These are phyloP conservation scores for Bradynema listronoti DNA, from an alignment of 1,140 invertebrate genomes.

Conservation along the genomic window DNA sequence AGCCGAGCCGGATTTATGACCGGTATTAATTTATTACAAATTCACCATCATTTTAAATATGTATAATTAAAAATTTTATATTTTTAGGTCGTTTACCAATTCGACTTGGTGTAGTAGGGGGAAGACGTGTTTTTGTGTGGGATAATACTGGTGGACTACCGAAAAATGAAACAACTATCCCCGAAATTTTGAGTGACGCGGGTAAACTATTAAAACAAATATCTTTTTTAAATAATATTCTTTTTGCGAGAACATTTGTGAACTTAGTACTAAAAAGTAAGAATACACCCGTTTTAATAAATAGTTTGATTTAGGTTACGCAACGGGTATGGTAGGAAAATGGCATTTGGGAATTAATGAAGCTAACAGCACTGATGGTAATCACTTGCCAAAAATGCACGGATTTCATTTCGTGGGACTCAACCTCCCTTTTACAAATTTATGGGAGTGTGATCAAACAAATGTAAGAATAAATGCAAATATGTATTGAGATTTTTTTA, in stretches of 20 bases:
- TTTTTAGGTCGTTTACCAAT: slow-evolving; percentile 40
- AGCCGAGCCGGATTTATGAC: slow-evolving; percentile 56
- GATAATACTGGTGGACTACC: slow-evolving; percentile 42
- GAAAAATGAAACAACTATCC: slow-evolving; percentile 39
- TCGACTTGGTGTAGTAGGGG: slow-evolving; percentile 40
- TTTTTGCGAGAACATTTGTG: background rate
- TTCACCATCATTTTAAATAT: background rate
- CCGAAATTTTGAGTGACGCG: slow-evolving; percentile 40
- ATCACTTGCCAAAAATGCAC: slow-evolving; percentile 22
- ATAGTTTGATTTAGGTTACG: slow-evolving; percentile 33
- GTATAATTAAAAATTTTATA: background rate
- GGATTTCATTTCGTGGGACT: slow-evolving; percentile 33
- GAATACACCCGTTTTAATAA: too few relatives aligned
- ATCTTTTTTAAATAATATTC: background rate
- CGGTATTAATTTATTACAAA: slow-evolving; percentile 9
- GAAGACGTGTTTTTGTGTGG: slow-evolving; percentile 36
- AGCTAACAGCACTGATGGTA: slow-evolving; percentile 45
- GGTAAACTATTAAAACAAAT: slow-evolving; percentile 20
- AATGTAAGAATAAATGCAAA: too few relatives aligned
- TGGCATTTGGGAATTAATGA: slow-evolving; percentile 57
- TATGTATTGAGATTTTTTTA: too few relatives aligned
- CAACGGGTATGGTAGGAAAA: slow-evolving; percentile 49
- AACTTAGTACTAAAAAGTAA: too few relatives aligned
- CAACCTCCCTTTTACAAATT: slow-evolving; percentile 49
- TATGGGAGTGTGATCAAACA: slow-evolving; percentile 54